phyloP scores from a whole-genome alignment of 1,140 invertebrate genomes.

The Drosophila saltans region DNA sequence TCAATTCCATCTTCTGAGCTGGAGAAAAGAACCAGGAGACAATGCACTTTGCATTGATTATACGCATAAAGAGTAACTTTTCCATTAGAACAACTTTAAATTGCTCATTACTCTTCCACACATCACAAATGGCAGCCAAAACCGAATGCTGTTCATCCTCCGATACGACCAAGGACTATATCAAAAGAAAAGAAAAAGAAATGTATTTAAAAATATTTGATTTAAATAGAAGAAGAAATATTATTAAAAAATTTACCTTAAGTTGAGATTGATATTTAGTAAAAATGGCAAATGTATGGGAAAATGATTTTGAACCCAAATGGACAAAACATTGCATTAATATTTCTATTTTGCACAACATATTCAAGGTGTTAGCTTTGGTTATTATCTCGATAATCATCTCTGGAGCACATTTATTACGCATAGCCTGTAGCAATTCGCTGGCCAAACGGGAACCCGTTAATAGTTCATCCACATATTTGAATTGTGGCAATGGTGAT shows the following conservation, averaged over 20 bases:
- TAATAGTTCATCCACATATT: slow-evolving; percentile 88
- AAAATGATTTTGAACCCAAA: slow-evolving; percentile 55
- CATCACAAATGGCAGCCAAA: slow-evolving; percentile 38
- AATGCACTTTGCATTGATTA: slow-evolving; percentile 23
- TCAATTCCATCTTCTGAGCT: slow-evolving; percentile 31
- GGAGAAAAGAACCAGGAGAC: slow-evolving; percentile 45
- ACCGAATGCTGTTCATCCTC: slow-evolving; percentile 30
- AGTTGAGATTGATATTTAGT: slow-evolving; percentile 36
- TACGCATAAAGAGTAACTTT: slow-evolving; percentile 33
- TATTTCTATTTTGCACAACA: slow-evolving; percentile 45
- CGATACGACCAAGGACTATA: background rate
- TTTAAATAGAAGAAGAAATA: no score
- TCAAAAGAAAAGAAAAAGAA: background rate
- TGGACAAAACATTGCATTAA: slow-evolving; percentile 51
- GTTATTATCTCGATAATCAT: slow-evolving; percentile 19
- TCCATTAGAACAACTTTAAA: slow-evolving; percentile 31
- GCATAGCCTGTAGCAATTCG: slow-evolving; percentile 28
- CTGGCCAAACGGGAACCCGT: slow-evolving; percentile 43
- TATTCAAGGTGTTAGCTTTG: background rate
- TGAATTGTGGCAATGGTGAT: slow-evolving; percentile 89
- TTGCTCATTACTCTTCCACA: slow-evolving; percentile 51
- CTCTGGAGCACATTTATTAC: slow-evolving; percentile 1
- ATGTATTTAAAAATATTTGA: no score
- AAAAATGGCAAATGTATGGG: slow-evolving; percentile 39
- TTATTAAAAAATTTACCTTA: slow-evolving; percentile 33